Evolutionary conservation across 2,888 invertebrate genomes (phyloP), one percentile per base, ranked within the genome.

Genomic region (Parelbella ahira): DNA sequence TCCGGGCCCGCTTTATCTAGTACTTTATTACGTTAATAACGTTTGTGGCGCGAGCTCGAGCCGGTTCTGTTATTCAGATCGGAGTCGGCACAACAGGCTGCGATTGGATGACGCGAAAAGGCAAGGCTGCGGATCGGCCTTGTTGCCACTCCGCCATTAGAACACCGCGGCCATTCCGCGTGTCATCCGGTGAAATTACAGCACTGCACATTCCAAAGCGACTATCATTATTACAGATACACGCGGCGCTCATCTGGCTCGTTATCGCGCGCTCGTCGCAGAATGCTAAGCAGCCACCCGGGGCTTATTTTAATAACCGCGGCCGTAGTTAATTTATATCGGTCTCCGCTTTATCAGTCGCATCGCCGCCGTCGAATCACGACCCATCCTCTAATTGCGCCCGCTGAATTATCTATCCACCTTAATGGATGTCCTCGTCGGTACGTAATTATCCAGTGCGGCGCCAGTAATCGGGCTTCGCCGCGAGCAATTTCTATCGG

Each of bases 21-120:
- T 77, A 80, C 67, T 83, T 86, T 84, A 86, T 83, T 73, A 75
- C 75, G 68, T 74, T 83, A 82, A 80, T 83, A 81, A 78, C 70
- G 71, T 73, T 70, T 73, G 80, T 75, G 78, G 81, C 79, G 68
- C 74, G 73, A 65, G 79, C 73, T 71, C 66, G 62, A 68, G 77
- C 84, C 82, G 84, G 82, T 84, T 81, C 71, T 54, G 63, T 67
- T 73, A 70, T 74, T 70, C 68, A 64, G 73, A 76, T 78, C 71
- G 66, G 66, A 15, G 15, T 4, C 65, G 66, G 56, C 67, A 63
- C 67, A 73, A 70, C 77, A 63, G 65, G 71, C 74, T 75, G 61
- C 65, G 79, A 80, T 78, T 81, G 78, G 84, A 78, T 75, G 79
- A 77, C 64, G 78, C 80, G 81, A 79, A 81, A 76, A 73, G 71